Conservation (phyloP, 2,888 invertebrate genomes). For the Busseola fusca region DNA sequence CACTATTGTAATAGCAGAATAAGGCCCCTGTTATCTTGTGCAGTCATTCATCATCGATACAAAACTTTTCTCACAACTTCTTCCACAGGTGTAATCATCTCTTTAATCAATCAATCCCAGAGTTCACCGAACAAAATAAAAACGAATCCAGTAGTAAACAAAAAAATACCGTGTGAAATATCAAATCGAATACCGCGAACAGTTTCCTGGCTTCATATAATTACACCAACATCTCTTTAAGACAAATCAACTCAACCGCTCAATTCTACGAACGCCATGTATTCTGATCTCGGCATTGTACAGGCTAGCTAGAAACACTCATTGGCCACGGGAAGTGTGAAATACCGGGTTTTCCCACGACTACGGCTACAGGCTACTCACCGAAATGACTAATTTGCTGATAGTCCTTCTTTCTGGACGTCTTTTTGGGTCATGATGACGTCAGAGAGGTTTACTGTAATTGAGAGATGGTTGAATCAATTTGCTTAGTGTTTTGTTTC, state of each 20-base stretch:
- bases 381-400: slow-evolving; percentile 49
- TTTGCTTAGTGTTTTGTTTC: not conserved
- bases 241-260: slow-evolving; percentile 57
- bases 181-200: slow-evolving; percentile 38
- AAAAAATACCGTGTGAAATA: slow-evolving; percentile 44
- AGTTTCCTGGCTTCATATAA: slow-evolving; percentile 28
- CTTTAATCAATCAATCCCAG: not conserved
- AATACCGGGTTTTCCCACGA: slow-evolving; percentile 60
- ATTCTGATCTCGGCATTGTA: slow-evolving; percentile 65
- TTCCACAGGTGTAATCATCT: not conserved
- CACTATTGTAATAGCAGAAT: too few species aligned
- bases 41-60: not conserved
- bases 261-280: slow-evolving; percentile 59
- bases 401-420: slow-evolving; percentile 22
- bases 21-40: too few species aligned
- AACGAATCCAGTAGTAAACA: slow-evolving; percentile 3
- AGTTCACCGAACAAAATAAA: not conserved
- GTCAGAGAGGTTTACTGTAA: not conserved
- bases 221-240: slow-evolving; percentile 54
- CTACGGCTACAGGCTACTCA: slow-evolving; percentile 12
- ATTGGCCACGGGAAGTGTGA: slow-evolving; percentile 48
- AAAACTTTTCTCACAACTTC: not conserved
- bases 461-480: not conserved
- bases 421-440: slow-evolving; percentile 31
- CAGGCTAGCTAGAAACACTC: slow-evolving; percentile 63